These are phyloP conservation scores for Liparis tanakae DNA, from an alignment of 2,797 vertebrate species.

Conservation along the genomic window DNA sequence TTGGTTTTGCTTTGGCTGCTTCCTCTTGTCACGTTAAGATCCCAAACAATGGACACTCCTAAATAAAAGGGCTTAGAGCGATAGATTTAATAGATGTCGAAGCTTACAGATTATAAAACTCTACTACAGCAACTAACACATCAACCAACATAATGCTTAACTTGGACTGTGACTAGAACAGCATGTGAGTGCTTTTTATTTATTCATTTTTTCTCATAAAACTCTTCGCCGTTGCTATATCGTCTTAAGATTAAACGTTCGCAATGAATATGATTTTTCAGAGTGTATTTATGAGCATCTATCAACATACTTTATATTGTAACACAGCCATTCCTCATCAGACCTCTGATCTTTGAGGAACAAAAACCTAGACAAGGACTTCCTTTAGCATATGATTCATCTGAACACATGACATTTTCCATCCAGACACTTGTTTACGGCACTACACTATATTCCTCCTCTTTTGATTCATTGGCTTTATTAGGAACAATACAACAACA, in stretches of 20 bases:
- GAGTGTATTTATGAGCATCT: not conserved
- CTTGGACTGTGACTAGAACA: not conserved
- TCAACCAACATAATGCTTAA: not conserved
- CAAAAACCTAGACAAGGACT: slow-evolving; percentile 6
- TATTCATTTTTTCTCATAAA: not conserved
- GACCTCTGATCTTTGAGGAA: slow-evolving; percentile 16
- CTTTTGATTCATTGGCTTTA: not conserved
- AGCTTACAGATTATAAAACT: not conserved
- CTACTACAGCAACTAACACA: not conserved
- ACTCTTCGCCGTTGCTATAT: not conserved
- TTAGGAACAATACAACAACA: not conserved
- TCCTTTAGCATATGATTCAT: slow-evolving; percentile 14
- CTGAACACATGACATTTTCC: not conserved
- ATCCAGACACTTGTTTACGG: not conserved
- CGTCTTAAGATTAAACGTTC: not conserved
- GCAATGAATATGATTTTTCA: not conserved
- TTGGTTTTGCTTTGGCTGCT: not conserved
- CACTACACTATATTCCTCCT: not conserved
- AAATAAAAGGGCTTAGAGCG: not conserved
- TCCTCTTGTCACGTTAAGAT: not conserved
- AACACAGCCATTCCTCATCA: not conserved
- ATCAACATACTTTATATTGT: not conserved
- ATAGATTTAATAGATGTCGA: not conserved
- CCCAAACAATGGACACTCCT: not conserved
- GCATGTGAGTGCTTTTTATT: not conserved